Percentiles rank a stretch among this genome's conserved stretches.
Evolutionary conservation across 1,140 invertebrate genomes (phyloP).

Genomic region (Scaptomyza pallida): DNA sequence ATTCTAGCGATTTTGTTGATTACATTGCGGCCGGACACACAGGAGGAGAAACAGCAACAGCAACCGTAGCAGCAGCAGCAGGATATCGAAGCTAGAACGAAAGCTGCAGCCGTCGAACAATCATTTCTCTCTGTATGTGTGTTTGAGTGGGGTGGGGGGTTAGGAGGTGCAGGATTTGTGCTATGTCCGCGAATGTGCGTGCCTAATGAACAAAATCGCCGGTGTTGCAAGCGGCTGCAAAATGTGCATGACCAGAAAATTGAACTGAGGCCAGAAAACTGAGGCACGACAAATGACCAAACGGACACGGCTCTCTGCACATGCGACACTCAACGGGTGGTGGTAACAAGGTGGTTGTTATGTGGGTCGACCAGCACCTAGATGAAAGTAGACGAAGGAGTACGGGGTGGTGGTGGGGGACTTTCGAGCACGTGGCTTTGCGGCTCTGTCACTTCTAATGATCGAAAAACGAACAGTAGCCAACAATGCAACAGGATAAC

Average conservation of each 20-base stretch:
- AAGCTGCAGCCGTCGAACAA: slow-evolving; percentile 27
- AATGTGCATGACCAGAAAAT: slow-evolving; percentile 82
- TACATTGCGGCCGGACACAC: slow-evolving; percentile 61
- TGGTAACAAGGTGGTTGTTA: too few relatives aligned
- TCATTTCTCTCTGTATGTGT: background rate
- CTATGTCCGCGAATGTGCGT: slow-evolving; percentile 38
- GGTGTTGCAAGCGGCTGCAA: slow-evolving; percentile 61
- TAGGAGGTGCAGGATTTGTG: slow-evolving; percentile 22
- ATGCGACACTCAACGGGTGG: slow-evolving; percentile 1
- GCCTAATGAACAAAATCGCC: slow-evolving; percentile 76
- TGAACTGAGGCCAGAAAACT: slow-evolving; percentile 69
- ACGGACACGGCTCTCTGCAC: background rate
- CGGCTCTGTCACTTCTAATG: slow-evolving; percentile 73
- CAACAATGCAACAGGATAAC: slow-evolving; percentile 5
- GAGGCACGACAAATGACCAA: slow-evolving; percentile 71
- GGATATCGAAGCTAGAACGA: slow-evolving; percentile 22
- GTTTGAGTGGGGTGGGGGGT: background rate
- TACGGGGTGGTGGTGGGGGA: too few relatives aligned
- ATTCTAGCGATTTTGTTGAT: slow-evolving; percentile 78
- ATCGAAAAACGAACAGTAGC: slow-evolving; percentile 42
- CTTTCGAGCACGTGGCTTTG: slow-evolving; percentile 49
- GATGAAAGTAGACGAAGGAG: too few relatives aligned
- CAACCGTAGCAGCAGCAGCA: background rate
- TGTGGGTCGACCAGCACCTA: too few relatives aligned
- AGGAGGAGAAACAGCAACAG: slow-evolving; percentile 13